Evolutionary conservation across 30 jellyfish, hydroid and myxozoan species (phyloP).

Genomic region (Aurelia coerulea): DNA sequence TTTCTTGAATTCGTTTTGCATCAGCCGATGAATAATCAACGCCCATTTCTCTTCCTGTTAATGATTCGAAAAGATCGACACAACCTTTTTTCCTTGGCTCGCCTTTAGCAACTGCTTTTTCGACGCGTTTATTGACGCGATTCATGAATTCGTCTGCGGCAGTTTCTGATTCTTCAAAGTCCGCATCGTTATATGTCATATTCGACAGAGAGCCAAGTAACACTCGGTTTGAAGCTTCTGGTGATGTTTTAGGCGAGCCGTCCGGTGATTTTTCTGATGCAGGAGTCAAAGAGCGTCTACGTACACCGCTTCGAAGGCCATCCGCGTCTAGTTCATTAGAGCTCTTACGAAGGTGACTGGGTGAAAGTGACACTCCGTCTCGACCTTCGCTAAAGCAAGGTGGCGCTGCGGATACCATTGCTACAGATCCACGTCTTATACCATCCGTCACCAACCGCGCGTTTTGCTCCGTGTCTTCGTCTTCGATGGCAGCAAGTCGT

Average conservation of each 20-base stretch:
- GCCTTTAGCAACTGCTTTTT: not conserved
- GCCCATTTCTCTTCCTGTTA: constrained; percentile 64
- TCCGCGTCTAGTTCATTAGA: constrained; percentile 38
- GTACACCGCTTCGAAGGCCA: constrained; percentile 56
- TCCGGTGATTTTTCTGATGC: constrained; percentile 23
- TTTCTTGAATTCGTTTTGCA: constrained; percentile 46
- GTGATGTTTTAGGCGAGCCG: not conserved
- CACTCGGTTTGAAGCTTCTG: constrained; percentile 5
- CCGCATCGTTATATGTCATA: constrained; percentile 5
- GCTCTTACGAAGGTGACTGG: not conserved
- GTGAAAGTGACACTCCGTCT: not conserved
- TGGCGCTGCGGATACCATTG: constrained; percentile 73
- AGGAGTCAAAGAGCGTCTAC: constrained; percentile 59
- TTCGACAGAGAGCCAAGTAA: constrained; percentile 9
- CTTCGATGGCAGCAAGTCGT: not conserved
- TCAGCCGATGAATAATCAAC: constrained; percentile 56
- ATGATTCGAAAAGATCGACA: constrained; percentile 31
- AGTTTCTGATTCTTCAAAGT: constrained; percentile 3
- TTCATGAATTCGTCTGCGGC: constrained; percentile 48
- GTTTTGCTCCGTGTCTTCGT: not conserved
- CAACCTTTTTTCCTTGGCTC: constrained; percentile 38
- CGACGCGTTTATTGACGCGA: constrained; percentile 15
- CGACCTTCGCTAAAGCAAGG: constrained; percentile 30
- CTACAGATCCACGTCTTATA: constrained; percentile 65
- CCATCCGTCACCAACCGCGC: constrained; percentile 55